Evolutionary conservation across 2,888 invertebrate genomes (phyloP).

Genomic region (Torymus texanus): DNA sequence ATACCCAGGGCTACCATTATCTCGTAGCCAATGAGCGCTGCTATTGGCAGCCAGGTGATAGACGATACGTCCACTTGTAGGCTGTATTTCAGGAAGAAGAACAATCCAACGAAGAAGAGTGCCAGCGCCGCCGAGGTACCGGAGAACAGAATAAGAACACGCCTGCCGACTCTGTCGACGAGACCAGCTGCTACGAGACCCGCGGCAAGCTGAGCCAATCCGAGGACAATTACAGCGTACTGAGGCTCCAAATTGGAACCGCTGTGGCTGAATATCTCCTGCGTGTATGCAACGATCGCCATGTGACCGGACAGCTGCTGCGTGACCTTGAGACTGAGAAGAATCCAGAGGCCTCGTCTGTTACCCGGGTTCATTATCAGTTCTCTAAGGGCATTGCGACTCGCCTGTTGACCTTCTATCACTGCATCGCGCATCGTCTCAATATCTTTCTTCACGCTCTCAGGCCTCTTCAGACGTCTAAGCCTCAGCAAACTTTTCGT

Average conservation of each 20-base stretch:
- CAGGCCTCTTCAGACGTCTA: slow-evolving; percentile 75
- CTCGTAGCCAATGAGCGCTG: slow-evolving; percentile 79
- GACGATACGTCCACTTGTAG: slow-evolving; percentile 75
- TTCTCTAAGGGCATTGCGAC: slow-evolving; percentile 75
- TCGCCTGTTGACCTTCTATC: slow-evolving; percentile 76
- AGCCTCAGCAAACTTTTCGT: slow-evolving; percentile 78
- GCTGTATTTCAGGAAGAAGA: slow-evolving; percentile 78
- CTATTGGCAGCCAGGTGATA: slow-evolving; percentile 78
- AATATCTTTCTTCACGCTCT: slow-evolving; percentile 78
- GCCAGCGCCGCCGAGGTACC: slow-evolving; percentile 78
- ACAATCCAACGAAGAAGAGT: slow-evolving; percentile 77
- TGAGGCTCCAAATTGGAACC: slow-evolving; percentile 76
- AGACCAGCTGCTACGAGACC: slow-evolving; percentile 78
- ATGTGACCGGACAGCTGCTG: slow-evolving; percentile 81
- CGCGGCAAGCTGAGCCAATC: slow-evolving; percentile 77
- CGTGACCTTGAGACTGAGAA: slow-evolving; percentile 79
- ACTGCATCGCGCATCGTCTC: slow-evolving; percentile 78
- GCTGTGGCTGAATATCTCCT: slow-evolving; percentile 79
- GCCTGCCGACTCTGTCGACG: slow-evolving; percentile 80
- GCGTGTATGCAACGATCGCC: slow-evolving; percentile 79
- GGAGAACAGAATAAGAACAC: slow-evolving; percentile 79
- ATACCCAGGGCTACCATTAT: slow-evolving; percentile 80
- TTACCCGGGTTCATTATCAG: slow-evolving; percentile 76
- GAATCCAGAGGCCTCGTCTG: slow-evolving; percentile 78
- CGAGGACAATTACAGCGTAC: slow-evolving; percentile 77